Base-by-base conservation (phyloP, 2,888 invertebrate species). In the Anorthoa munda region DNA sequence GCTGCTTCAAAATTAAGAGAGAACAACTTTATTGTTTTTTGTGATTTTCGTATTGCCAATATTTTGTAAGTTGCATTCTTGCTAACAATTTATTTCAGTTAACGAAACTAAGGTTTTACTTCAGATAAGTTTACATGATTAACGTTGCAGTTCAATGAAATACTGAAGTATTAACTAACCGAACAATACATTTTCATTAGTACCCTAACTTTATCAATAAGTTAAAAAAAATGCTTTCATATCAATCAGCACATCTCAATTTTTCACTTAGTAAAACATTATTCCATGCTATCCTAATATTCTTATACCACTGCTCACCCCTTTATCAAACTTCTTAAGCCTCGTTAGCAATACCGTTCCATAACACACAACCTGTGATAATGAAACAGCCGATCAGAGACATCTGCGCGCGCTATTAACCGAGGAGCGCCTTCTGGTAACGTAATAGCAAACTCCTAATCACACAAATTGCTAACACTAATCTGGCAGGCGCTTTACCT, bases 401-500 rank as follows among this genome's bases (percentile, higher is more conserved):
- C 90, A 90, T 86, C 91, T 91, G 91, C 53, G 75, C 72, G 23
- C 74, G 86, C 87, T 86, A 87, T 85, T 85, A 86, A 86, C 87
- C 86, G 61, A 39, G 50, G 78, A 79, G 85, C 90, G 91, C 91
- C 92, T 91, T 90, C 85, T 87, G 77, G 79, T 75, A 86, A 86
- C 84, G 84, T 88, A 81, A 88, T 83, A 88, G 90, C 92, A 88
- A 91, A 89, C 86, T 91, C 88, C 84, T 87, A 90, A 91, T 90
- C 88, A 85, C 86, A 85, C 88, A 90, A 91, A 91, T 91, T 91
- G 90, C 90, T 86, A 81, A 83, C 88, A 88, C 90, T 87, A 88
- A 90, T 87, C 88, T 83, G 83, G 83, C 88, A 90, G 89, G 89
- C 91, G 89, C 72, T 86, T 75, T 66, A 73, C 75, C 71, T 87